Conservation (phyloP, 2,113 vertebrate genomes). For the Muscicapa adusta region DNA sequence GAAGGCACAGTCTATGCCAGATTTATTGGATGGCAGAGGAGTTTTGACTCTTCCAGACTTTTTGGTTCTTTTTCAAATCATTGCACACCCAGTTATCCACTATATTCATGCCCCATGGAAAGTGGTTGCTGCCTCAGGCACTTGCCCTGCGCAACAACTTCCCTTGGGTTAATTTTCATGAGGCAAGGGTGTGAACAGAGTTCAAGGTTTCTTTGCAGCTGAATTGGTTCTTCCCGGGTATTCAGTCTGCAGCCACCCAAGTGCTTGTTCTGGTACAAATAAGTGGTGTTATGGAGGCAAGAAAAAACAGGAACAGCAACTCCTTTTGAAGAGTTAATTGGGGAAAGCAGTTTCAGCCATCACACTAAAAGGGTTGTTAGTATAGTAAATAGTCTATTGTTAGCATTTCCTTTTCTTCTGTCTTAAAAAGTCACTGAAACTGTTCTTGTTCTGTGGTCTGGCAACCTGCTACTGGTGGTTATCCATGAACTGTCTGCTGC, state of each 20-base stretch:
- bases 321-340: neutral
- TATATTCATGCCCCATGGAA: neutral
- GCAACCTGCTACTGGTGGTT: neutral
- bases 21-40: neutral
- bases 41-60: neutral
- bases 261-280: neutral
- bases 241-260: neutral
- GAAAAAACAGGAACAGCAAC: neutral
- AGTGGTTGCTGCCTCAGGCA: neutral
- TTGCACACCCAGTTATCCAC: neutral
- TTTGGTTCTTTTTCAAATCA: neutral
- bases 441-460: neutral
- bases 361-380: neutral
- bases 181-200: neutral
- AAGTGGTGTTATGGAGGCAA: neutral
- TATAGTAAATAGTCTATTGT: neutral
- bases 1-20: neutral
- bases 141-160: neutral
- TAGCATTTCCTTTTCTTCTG: neutral
- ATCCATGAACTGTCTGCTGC: neutral
- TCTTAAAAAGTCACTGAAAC: neutral
- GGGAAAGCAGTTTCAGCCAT: neutral
- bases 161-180: neutral
- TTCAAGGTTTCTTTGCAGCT: neutral
- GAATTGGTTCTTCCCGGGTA: neutral